Evolutionary conservation across 2,113 vertebrate species (phyloP).

Genomic region (Haemorhous mexicanus): DNA sequence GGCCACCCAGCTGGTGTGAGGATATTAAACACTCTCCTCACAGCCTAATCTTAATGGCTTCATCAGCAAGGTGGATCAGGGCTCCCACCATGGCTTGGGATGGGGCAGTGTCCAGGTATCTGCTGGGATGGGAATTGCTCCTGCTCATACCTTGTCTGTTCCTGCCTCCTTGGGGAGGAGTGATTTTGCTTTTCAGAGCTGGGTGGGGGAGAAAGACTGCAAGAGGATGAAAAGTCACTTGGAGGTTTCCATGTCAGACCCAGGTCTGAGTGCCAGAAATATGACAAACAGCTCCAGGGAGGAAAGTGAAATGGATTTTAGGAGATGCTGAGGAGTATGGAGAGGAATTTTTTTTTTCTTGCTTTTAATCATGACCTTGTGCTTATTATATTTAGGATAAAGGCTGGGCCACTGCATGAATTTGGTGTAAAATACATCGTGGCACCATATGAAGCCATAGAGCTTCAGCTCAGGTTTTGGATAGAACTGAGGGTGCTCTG

Average conservation of each 20-base stretch:
- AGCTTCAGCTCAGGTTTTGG: fast-evolving
- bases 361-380: neutral
- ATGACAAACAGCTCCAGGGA: neutral
- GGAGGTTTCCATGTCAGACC: neutral
- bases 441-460: fast-evolving
- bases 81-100: neutral
- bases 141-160: neutral
- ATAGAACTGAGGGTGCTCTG: neutral
- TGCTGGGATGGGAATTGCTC: neutral
- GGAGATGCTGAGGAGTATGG: neutral
- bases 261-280: neutral
- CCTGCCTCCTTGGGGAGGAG: neutral
- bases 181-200: neutral
- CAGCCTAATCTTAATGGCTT: neutral
- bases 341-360: neutral
- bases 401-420: too few relatives aligned
- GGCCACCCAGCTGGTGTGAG: slow-evolving; percentile 25
- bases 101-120: neutral
- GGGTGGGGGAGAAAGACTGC: neutral
- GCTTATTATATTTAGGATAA: neutral
- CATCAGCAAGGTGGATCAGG: neutral
- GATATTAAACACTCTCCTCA: neutral
- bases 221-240: neutral
- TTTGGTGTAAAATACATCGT: neutral
- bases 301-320: neutral